Base-by-base conservation (phyloP, 1,140 invertebrate species). In the Gonatopus flavifemur region DNA sequence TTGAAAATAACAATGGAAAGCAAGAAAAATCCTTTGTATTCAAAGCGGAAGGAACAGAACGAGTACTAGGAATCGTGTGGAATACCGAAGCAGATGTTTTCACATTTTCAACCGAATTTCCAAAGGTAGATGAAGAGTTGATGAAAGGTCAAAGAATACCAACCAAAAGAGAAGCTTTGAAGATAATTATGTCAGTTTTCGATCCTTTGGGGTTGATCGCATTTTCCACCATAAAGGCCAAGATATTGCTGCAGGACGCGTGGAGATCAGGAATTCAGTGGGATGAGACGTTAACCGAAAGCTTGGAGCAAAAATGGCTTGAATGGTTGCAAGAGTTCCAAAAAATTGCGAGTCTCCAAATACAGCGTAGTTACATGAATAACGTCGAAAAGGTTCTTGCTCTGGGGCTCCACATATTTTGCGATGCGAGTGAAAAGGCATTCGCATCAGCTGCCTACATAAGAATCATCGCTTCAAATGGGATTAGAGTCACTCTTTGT, bases 371-470 rank as follows among this genome's bases (percentile, higher is more conserved):
- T n/a, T n/a, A n/a, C n/a, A n/a, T n/a, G n/a, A n/a, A n/a, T n/a
- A n/a, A n/a, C n/a, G n/a, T n/a, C n/a, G n/a, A n/a, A n/a, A n/a
- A n/a, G n/a, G n/a, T n/a, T n/a, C n/a, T n/a, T n/a, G n/a, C n/a
- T n/a, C n/a, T n/a, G n/a, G n/a, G n/a, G n/a, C 25, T 58, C 0
- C 55, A 55, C 28, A 19, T 35, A 19, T 54, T 54, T 22, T 47
- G 49, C 13, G 62, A 72, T 36, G 60, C 66, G 13, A 62, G 57
- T 15, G 21, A 50, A 30, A 51, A 52, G 10, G 67, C 66, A 10
- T 71, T 52, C 28, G 64, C 66, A 4, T 57, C 66, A 0, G 61
- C 62, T 13, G 52, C 49, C 13, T 67, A 68, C 33, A 49, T 57
- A 44, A 21, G 50, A 31, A 9, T 10, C 15, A 31, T 32, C 9